Evolutionary conservation across 2,113 vertebrate genomes (phyloP).

Genomic region (Gymnobelideus leadbeateri): DNA sequence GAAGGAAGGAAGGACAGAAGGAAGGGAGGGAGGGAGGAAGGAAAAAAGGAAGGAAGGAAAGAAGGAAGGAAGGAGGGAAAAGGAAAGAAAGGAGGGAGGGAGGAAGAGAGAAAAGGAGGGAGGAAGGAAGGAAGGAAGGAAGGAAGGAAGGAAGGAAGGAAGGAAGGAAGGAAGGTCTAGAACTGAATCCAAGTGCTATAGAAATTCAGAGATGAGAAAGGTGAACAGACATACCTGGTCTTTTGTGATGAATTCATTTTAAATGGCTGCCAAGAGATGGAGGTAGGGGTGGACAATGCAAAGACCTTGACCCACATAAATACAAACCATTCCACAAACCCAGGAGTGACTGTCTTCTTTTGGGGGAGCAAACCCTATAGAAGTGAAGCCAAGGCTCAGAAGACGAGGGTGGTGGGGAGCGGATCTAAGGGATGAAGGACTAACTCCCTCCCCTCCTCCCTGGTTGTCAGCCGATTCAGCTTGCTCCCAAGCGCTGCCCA

Average conservation of each 20-base stretch:
- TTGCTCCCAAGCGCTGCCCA: constrained; percentile 1
- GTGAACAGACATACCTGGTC: neutral
- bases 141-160: fast-evolving
- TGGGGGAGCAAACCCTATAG: constrained; percentile 64
- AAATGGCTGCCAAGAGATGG: neutral
- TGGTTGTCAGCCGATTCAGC: constrained; percentile 19
- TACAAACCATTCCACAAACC: neutral
- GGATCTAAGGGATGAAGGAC: constrained; percentile 61
- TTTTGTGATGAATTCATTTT: neutral
- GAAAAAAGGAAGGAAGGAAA: too few species aligned
- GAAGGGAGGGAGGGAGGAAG: neutral
- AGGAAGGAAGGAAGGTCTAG: neutral
- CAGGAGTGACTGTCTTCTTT: neutral
- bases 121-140: neutral
- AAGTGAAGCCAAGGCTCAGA: constrained; percentile 64
- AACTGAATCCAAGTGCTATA: neutral
- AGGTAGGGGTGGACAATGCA: neutral
- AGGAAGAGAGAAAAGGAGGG: too few species aligned
- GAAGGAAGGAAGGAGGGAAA: too few species aligned
- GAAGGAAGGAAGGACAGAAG: too few species aligned
- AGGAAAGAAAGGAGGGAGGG: too few species aligned
- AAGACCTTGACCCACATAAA: neutral
- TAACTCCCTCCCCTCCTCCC: constrained; percentile 69
- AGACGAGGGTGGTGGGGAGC: constrained; percentile 70
- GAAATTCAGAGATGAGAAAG: neutral